phyloP scores from a whole-genome alignment of 2,797 vertebrate species.

The Hylomyscus alleni region DNA sequence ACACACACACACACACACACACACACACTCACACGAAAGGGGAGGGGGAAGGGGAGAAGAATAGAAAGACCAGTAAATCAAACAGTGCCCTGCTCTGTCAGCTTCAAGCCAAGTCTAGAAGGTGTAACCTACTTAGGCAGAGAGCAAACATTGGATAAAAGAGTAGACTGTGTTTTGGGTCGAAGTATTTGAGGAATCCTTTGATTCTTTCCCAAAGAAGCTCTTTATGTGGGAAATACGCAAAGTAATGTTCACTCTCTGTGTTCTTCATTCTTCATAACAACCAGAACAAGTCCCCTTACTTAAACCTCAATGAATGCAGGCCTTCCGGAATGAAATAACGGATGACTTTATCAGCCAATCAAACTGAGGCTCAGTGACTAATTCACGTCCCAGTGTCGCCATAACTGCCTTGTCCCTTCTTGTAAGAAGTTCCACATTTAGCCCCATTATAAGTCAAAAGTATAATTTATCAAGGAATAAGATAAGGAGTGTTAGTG shows the following conservation, averaged over 20 bases:
- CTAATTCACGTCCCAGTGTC: not conserved
- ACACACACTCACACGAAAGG: not conserved
- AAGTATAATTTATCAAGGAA: not conserved
- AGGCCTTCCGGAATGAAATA: constrained; percentile 17
- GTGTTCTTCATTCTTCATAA: constrained; percentile 18
- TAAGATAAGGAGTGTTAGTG: not conserved
- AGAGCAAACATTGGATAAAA: not conserved
- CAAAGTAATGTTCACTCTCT: not conserved
- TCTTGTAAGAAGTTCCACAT: constrained; percentile 10
- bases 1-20: not conserved
- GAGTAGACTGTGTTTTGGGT: not conserved
- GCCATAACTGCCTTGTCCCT: not conserved
- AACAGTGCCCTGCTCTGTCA: not conserved
- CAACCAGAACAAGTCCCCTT: not conserved
- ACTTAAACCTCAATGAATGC: not conserved
- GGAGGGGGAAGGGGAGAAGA: not conserved
- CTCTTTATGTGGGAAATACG: not conserved
- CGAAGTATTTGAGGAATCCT: not conserved
- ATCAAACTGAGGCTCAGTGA: not conserved
- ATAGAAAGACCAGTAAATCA: not conserved
- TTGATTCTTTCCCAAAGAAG: constrained; percentile 22
- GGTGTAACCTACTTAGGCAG: not conserved
- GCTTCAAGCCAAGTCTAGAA: not conserved
- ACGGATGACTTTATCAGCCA: constrained; percentile 7
- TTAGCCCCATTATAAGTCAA: not conserved